Evolutionary conservation across 2,888 invertebrate species (phyloP).

Genomic region (Spicauda simplicius): DNA sequence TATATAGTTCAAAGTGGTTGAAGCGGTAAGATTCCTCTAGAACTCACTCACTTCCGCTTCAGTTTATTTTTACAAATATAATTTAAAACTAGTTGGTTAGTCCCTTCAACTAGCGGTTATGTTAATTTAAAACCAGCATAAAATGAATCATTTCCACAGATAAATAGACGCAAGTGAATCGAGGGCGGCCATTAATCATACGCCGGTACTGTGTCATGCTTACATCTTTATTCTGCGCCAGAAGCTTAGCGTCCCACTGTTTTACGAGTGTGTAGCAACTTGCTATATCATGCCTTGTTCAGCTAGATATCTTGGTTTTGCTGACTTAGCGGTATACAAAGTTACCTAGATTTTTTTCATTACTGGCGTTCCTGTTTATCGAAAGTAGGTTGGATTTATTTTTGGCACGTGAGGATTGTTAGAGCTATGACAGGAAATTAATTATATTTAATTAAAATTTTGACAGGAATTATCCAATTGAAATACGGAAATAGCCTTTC

Average conservation of each 20-base stretch:
- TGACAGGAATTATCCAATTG: too few species aligned
- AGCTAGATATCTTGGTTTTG: background rate
- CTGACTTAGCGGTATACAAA: background rate
- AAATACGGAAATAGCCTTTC: too few species aligned
- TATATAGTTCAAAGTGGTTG: too few species aligned
- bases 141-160: slow-evolving; percentile 25
- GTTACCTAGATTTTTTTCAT: background rate
- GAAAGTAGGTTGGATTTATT: background rate
- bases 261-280: slow-evolving; percentile 1
- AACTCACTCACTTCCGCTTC: too few species aligned
- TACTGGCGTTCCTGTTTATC: background rate
- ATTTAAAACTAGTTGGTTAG: too few species aligned
- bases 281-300: background rate
- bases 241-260: slow-evolving; percentile 21
- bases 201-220: slow-evolving; percentile 18
- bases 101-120: background rate
- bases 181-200: slow-evolving; percentile 18
- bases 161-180: slow-evolving; percentile 10
- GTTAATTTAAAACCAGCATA: slow-evolving; percentile 22
- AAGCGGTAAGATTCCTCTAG: too few species aligned
- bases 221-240: slow-evolving; percentile 25
- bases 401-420: background rate
- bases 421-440: too few species aligned
- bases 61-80: too few species aligned
- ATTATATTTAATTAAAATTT: too few species aligned